These are phyloP conservation scores for Irena cyanogastra DNA, from an alignment of 2,113 vertebrate species.

Conservation along the genomic window DNA sequence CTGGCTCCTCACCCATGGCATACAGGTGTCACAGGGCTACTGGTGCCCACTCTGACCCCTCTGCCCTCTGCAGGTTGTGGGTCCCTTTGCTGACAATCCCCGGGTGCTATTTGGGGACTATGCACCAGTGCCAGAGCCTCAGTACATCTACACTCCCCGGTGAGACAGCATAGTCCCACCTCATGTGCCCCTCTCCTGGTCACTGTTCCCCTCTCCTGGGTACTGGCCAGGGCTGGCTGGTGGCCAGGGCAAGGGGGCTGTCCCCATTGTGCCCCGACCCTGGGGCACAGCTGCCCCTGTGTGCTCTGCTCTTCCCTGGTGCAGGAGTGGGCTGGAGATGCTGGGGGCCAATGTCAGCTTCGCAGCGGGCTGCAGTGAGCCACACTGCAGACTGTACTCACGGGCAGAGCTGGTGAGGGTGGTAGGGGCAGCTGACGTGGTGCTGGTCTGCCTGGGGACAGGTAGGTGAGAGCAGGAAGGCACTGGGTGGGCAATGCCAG, in stretches of 20 bases:
- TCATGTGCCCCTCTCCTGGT: neutral
- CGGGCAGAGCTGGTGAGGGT: neutral
- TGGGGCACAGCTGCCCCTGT: neutral
- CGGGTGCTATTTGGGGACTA: slow-evolving; percentile 62
- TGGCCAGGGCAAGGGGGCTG: rapidly evolving
- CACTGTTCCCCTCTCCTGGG: neutral
- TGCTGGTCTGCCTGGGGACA: slow-evolving; percentile 65
- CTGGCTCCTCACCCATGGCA: rapidly evolving
- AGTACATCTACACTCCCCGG: slow-evolving; percentile 64
- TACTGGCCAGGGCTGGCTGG: neutral
- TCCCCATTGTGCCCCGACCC: neutral
- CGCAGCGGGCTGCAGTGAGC: neutral
- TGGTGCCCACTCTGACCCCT: neutral
- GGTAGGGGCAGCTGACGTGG: neutral
- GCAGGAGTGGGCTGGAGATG: slow-evolving; percentile 49
- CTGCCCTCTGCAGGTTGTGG: slow-evolving; percentile 38
- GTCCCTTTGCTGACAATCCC: slow-evolving; percentile 62
- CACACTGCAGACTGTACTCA: neutral
- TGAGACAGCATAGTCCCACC: neutral
- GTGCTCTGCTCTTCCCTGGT: neutral
- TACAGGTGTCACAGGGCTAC: neutral
- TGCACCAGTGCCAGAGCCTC: slow-evolving; percentile 30
- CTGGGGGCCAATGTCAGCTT: slow-evolving; percentile 29
- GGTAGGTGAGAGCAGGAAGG: neutral
- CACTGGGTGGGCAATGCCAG: neutral